Base-by-base conservation (phyloP, 2,113 vertebrate species). In the Cranoglanis bouderius region DNA sequence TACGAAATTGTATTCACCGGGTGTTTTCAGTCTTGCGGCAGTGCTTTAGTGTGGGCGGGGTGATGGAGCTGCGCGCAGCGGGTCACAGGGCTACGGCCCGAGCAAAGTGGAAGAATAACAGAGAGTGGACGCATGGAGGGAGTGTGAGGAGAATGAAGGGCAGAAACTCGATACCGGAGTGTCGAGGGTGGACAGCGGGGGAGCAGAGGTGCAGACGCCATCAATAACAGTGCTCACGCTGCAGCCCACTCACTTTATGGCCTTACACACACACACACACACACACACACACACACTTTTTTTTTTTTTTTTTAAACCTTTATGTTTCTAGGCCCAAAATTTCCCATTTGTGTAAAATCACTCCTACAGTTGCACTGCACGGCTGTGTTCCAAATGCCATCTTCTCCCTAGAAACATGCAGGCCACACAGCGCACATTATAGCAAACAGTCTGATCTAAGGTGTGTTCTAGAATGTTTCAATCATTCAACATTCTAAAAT, bases 21-120 rank as follows among this genome's bases (percentile, higher is more conserved):
- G 51, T 82, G 78, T 35, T 53, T 81, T 55, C 3, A 32, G 77
- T 32, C 46, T 19, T 32, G 78, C 19, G 21, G 19, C 10, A 19
- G 8, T 29, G 49, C 9, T n/a, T 51, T 65, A 65, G 51, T 40
- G 87, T 93, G 94, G 91, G 90, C 89, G 91, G 92, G 91, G 96
- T 94, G 94, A 95, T 94, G 92, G 92, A 96, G 93, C 94, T 94
- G 91, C 94, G 90, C 92, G 81, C 89, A 85, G 92, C 95, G 55
- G 96, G 96, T 97, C 95, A 96, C 86, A 85, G 90, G 90, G 97
- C 97, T 97, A 96, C 97, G 93, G 92, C 92, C 94, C 95, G 94
- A 94, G 96, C 96, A 97, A 97, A 97, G 96, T 96, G 95, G 95
- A 97, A 97, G 95, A 96, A 97, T 96, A 97, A 96, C 94, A 96